phyloP scores from a whole-genome alignment of 2,888 invertebrate species.

The Lithophane semibrunnea region DNA sequence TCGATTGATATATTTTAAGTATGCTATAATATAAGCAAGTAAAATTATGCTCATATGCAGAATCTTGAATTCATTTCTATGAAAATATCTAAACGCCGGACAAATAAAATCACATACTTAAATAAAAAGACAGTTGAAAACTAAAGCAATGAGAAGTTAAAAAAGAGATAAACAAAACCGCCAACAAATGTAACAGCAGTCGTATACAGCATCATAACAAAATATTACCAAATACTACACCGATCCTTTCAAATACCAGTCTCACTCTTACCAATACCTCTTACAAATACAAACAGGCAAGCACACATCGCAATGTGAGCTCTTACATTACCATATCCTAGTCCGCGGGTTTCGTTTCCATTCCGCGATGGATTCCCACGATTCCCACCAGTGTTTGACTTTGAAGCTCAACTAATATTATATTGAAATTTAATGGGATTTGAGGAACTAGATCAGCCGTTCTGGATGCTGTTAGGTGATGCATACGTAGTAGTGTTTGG shows the following conservation, averaged over 20 bases:
- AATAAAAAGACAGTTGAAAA: not conserved
- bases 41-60: not conserved
- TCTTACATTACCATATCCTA: conserved; percentile 61
- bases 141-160: not conserved
- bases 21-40: not conserved
- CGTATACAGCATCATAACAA: not conserved
- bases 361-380: conserved; percentile 40
- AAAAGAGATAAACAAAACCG: not conserved
- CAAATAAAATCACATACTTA: not conserved
- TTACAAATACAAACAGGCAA: conserved; percentile 48
- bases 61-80: not conserved
- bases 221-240: conserved; percentile 17
- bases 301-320: conserved; percentile 44
- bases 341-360: conserved; percentile 48
- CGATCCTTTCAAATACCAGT: not conserved
- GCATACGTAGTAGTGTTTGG: conserved; percentile 30
- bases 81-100: not conserved
- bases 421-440: conserved; percentile 66
- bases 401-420: conserved; percentile 64
- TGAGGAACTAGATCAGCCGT: conserved; percentile 55
- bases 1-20: not conserved
- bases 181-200: not conserved
- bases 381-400: conserved; percentile 59
- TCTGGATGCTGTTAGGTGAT: conserved; percentile 39
- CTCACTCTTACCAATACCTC: conserved; percentile 33